A percentile compares a stretch with the other conserved stretches of the same genome.
These are phyloP conservation scores for Leistus spinibarbis DNA, from an alignment of 2,888 invertebrate genomes.

Conservation along the genomic window DNA sequence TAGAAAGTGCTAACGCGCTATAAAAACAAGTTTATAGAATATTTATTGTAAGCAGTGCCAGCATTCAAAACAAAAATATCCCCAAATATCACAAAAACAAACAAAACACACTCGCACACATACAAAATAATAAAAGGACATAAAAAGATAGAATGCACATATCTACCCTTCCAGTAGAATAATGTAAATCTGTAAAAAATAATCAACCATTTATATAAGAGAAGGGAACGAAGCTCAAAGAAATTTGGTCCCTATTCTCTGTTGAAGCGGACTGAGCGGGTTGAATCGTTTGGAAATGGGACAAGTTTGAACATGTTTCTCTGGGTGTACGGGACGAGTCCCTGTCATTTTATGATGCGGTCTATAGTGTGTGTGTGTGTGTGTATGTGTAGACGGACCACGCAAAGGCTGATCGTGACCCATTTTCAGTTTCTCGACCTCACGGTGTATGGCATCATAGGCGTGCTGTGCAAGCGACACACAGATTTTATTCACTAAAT, in stretches of 20 bases:
- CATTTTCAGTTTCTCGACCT: conserved; percentile 13
- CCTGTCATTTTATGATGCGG: conserved; percentile 4
- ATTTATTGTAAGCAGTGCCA: not conserved
- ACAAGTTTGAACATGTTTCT: not conserved
- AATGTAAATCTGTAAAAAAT: not conserved
- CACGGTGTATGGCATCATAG: not conserved
- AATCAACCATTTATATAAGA: not conserved
- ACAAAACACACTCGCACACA: not conserved
- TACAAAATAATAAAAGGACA: not conserved
- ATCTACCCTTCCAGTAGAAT: not conserved
- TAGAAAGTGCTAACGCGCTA: not conserved
- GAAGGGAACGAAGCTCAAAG: not conserved
- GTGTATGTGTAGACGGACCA: not conserved
- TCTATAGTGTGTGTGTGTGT: not conserved
- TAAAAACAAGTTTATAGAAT: not conserved
- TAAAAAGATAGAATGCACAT: not conserved
- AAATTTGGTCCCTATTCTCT: not conserved
- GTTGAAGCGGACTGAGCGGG: not conserved
- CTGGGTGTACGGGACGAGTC: conserved; percentile 1
- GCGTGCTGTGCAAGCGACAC: not conserved
- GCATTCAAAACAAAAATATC: not conserved
- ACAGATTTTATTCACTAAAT: not conserved
- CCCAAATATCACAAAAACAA: not conserved
- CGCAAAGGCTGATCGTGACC: conserved; percentile 6
- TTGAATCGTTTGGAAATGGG: not conserved